phyloP scores from a whole-genome alignment of 2,888 invertebrate genomes.

The Nomada ruficornis region DNA sequence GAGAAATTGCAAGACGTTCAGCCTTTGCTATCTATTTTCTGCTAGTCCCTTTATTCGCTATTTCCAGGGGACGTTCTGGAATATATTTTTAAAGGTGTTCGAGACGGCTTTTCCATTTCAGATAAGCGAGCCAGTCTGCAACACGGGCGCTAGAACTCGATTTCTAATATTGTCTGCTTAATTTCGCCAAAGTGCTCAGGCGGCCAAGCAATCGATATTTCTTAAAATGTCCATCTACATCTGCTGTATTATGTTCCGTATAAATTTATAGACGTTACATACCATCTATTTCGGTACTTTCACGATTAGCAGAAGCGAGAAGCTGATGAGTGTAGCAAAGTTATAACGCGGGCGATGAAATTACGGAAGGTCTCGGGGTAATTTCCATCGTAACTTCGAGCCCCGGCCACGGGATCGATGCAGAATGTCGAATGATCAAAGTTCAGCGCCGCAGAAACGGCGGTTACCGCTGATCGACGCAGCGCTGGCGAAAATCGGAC shows the following conservation, averaged over 20 bases:
- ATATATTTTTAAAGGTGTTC: too few species aligned
- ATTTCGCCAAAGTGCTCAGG: too few species aligned
- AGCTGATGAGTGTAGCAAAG: conserved; percentile 42
- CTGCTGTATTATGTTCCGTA: too few species aligned
- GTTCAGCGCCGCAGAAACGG: conserved; percentile 34
- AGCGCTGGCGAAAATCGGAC: conserved; percentile 45
- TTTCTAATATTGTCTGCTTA: too few species aligned
- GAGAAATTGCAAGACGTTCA: background rate
- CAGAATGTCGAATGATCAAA: conserved; percentile 54
- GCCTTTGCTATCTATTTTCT: background rate
- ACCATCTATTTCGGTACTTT: conserved; percentile 15
- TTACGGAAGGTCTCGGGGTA: conserved; percentile 44
- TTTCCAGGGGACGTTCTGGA: too few species aligned
- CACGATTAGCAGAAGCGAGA: conserved; percentile 19
- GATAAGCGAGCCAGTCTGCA: too few species aligned
- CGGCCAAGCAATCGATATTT: too few species aligned
- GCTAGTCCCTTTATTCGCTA: too few species aligned
- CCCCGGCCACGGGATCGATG: conserved; percentile 34
- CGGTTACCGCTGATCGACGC: conserved; percentile 36
- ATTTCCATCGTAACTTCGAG: conserved; percentile 57
- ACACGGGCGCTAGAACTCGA: too few species aligned
- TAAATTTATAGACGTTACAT: too few species aligned
- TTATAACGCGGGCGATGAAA: conserved; percentile 54
- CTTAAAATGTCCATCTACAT: too few species aligned
- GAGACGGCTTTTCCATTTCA: too few species aligned